Evolutionary conservation across 2,113 vertebrate genomes (phyloP).

Genomic region (Acanthochromis polyacanthus): DNA sequence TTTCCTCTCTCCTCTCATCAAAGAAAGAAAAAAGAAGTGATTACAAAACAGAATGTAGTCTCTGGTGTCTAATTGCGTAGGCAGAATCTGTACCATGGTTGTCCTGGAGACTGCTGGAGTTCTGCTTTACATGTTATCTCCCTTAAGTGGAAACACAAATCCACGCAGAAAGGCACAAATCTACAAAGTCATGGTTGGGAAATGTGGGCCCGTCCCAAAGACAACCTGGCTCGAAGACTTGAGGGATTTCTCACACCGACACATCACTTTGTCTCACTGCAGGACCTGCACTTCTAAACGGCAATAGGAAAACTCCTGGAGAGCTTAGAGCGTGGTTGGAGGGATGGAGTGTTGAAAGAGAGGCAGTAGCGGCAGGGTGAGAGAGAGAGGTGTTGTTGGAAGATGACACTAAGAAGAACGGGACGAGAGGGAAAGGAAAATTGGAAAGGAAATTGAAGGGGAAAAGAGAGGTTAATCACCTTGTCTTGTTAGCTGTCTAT

Average conservation of each 20-base stretch:
- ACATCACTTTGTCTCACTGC: constrained; percentile 56
- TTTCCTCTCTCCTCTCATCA: constrained; percentile 13
- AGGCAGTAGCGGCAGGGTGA: constrained; percentile 9
- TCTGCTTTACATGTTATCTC: constrained; percentile 64
- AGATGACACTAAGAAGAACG: constrained; percentile 20
- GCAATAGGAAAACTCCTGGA: constrained; percentile 59
- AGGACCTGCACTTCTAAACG: constrained; percentile 44
- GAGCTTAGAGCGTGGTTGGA: constrained; percentile 40
- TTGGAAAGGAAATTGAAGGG: constrained; percentile 60
- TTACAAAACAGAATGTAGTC: constrained; percentile 39
- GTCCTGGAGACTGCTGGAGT: constrained; percentile 59
- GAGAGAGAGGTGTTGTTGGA: constrained; percentile 44
- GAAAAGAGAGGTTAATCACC: constrained; percentile 60
- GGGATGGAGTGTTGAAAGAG: constrained; percentile 54
- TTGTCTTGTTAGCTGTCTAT: constrained; percentile 54
- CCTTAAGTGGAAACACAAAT: constrained; percentile 29
- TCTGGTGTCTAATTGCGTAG: constrained; percentile 63
- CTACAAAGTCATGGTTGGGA: constrained; percentile 35
- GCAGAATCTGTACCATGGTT: constrained; percentile 73
- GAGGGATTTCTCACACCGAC: constrained; percentile 44
- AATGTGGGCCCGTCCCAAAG: constrained; percentile 56
- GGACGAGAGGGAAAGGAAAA: constrained; percentile 30
- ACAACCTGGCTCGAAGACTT: constrained; percentile 34
- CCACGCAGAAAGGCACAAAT: constrained; percentile 22
- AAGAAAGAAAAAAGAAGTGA: constrained; percentile 71